phyloP scores from a whole-genome alignment of 92 coral and sea anemone genomes.

The Palythoa grandiflora region DNA sequence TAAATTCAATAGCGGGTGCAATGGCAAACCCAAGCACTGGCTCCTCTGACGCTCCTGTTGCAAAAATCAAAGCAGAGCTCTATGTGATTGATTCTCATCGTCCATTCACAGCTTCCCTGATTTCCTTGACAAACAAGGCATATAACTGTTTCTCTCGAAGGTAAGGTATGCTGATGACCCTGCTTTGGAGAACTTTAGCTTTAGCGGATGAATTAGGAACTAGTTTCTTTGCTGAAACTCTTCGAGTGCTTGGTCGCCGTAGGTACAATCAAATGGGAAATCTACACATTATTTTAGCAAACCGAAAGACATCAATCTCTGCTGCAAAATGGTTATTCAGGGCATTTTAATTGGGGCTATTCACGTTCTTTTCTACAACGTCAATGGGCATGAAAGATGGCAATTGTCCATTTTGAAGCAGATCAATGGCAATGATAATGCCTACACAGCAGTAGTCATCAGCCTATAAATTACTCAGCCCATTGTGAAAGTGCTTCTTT shows the following conservation, averaged over 20 bases:
- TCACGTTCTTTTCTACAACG: constrained; percentile 31
- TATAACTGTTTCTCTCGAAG: constrained; percentile 58
- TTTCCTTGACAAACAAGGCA: constrained; percentile 75
- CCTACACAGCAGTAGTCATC: constrained; percentile 1
- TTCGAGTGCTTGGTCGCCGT: constrained; percentile 52
- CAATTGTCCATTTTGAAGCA: constrained; percentile 51
- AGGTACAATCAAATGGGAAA: constrained; percentile 64
- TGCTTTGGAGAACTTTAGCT: constrained; percentile 64
- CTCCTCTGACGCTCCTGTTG: constrained; percentile 75
- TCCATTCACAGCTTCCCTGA: constrained; percentile 73
- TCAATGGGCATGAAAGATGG: constrained; percentile 46
- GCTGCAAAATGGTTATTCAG: constrained; percentile 58
- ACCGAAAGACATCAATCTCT: constrained; percentile 68
- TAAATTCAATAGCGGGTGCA: not conserved
- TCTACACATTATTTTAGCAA: constrained; percentile 37
- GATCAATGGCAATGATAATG: constrained; percentile 38
- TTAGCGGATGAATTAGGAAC: constrained; percentile 45
- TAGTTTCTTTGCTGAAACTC: constrained; percentile 50
- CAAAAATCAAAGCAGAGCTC: constrained; percentile 60
- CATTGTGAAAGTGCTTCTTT: too few relatives aligned
- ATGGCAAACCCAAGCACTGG: constrained; percentile 72
- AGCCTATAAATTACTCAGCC: too few relatives aligned
- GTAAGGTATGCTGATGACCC: constrained; percentile 52
- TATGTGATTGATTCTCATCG: constrained; percentile 67
- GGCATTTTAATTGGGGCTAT: not conserved